These are phyloP conservation scores for Chelidonichthys spinosus DNA, from an alignment of 2,797 vertebrate species.

Conservation along the genomic window DNA sequence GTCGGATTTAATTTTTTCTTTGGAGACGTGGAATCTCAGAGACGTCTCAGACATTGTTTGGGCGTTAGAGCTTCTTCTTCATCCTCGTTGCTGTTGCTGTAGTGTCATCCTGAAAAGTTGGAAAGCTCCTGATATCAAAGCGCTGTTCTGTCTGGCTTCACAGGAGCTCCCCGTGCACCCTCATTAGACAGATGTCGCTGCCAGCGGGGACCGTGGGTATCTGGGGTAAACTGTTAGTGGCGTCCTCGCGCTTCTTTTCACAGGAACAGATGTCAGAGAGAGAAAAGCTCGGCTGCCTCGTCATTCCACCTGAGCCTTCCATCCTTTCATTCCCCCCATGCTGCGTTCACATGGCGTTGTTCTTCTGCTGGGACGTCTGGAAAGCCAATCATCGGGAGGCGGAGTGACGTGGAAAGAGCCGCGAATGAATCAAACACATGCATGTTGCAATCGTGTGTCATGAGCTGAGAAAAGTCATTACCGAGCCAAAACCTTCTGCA, in stretches of 20 bases:
- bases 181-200: slow-evolving; percentile 76
- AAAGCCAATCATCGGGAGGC: background rate
- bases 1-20: background rate
- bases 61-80: slow-evolving; percentile 22
- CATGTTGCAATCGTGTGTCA: slow-evolving; percentile 51
- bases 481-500: slow-evolving; percentile 28
- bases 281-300: slow-evolving; percentile 35
- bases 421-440: background rate
- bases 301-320: slow-evolving; percentile 65
- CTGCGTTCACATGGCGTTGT: slow-evolving; percentile 18
- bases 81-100: slow-evolving; percentile 15
- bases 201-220: slow-evolving; percentile 66
- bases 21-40: no score
- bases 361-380: slow-evolving; percentile 13
- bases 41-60: background rate
- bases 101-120: slow-evolving; percentile 18
- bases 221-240: slow-evolving; percentile 72
- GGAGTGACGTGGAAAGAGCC: background rate
- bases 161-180: slow-evolving; percentile 53
- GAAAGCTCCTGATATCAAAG: slow-evolving; percentile 57
- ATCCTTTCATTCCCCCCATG: slow-evolving; percentile 28
- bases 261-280: slow-evolving; percentile 66
- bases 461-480: slow-evolving; percentile 44
- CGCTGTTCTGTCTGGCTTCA: slow-evolving; percentile 62
- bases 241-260: slow-evolving; percentile 53